Base-by-base conservation (phyloP, 2,113 vertebrate species). In the Desmodus rotundus region DNA sequence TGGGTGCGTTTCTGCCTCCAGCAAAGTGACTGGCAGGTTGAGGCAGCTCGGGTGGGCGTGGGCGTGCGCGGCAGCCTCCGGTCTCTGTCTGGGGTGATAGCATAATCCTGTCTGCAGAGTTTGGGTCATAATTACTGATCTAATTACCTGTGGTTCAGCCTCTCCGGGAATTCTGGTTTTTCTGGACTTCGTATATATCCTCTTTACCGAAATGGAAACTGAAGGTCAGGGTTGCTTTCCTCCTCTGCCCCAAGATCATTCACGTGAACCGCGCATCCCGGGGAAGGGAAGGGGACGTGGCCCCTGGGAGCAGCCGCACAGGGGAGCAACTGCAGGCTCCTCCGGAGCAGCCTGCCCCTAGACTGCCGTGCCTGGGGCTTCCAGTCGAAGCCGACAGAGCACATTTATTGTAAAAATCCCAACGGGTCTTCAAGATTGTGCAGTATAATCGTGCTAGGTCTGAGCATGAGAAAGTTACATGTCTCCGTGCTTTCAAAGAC, bases 61-160 rank as follows among this genome's bases (percentile, higher is more conserved):
- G 52, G 50, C 24, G 0, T 0, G 2, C 3, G n/a, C 1, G 7
- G 68, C 24, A 9, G 50, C 28, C 41, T n/a, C 31, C 12, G 31
- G 36, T 38, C 31, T 41, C 33, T n/a, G 26, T 83, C 22, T 31
- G 41, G 33, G 43, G 22, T 13, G 14, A 50, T 11, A 13, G 14
- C 43, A 24, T 22, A 50, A 20, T 4, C 38, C 43, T 63, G 28
- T 50, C 43, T 14, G 3, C 17, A 16, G 26, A 24, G 17, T 89
- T 52, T 12, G n/a, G 47, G 20, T 61, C 31, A 54, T 56, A 24
- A 83, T 58, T 38, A 87, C 28, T 38, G 9, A 72, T 38, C 22
- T 76, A 38, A 54, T 85, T 70, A 41, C 63, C 24, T 72, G 16
- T 41, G 41, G 24, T 28, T 91, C 83, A 36, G n/a, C 58, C 41